A percentile compares a stretch with the other conserved stretches of the same genome.
phyloP scores from a whole-genome alignment of 2,797 vertebrate genomes.

The Hippocampus kuda region DNA sequence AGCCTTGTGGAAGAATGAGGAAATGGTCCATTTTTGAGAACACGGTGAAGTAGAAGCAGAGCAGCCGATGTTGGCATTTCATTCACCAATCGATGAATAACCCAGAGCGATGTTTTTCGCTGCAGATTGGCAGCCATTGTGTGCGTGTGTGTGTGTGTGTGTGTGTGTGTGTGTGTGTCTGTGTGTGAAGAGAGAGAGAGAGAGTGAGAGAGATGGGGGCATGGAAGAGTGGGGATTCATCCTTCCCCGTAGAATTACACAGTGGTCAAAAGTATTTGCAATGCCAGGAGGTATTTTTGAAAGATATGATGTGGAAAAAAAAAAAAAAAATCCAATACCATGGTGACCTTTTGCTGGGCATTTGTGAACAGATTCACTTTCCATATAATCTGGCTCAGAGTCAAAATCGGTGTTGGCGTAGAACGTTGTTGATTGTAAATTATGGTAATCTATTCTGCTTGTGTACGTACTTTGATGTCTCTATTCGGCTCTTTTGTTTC shows the following conservation, averaged over 20 bases:
- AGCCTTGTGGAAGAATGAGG: slow-evolving; percentile 61
- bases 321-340: slow-evolving; percentile 85
- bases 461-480: slow-evolving; percentile 6
- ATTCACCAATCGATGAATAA: slow-evolving; percentile 99
- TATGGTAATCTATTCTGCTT: slow-evolving; percentile 53
- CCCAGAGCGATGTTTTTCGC: slow-evolving; percentile 81
- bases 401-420: slow-evolving; percentile 50
- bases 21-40: slow-evolving; percentile 67
- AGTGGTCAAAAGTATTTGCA: slow-evolving; percentile 99
- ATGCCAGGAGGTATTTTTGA: slow-evolving; percentile 98
- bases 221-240: slow-evolving; percentile 76
- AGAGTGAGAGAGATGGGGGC: slow-evolving; percentile 36
- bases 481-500: background rate
- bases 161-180: slow-evolving; percentile 2
- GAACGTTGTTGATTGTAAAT: slow-evolving; percentile 42
- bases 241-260: slow-evolving; percentile 93
- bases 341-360: slow-evolving; percentile 86
- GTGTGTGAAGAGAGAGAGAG: slow-evolving; percentile 12
- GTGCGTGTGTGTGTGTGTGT: slow-evolving; percentile 4
- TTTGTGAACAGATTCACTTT: slow-evolving; percentile 67
- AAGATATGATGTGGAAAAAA: slow-evolving; percentile 78
- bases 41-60: slow-evolving; percentile 65
- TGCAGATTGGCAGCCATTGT: slow-evolving; percentile 66
- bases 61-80: slow-evolving; percentile 83
- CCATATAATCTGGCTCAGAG: slow-evolving; percentile 58